Evolutionary conservation across 2,888 invertebrate genomes (phyloP).

Genomic region (Cetonia aurata): DNA sequence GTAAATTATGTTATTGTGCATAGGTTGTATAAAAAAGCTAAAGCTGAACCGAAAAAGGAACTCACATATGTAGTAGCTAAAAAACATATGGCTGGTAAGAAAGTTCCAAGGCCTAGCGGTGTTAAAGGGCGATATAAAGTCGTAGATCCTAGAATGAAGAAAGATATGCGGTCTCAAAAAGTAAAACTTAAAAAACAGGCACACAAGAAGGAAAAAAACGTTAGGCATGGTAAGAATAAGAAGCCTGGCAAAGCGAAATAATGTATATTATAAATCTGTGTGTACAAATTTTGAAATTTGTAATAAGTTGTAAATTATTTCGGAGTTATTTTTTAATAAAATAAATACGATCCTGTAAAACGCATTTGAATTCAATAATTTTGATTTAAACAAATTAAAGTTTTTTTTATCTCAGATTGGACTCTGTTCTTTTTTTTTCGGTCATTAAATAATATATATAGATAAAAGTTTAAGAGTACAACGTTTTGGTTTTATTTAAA

Average conservation of each 20-base stretch:
- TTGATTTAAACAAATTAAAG: too few species aligned
- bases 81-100: slow-evolving; percentile 83
- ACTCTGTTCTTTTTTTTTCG: too few species aligned
- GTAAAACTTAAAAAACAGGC: slow-evolving; percentile 54
- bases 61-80: slow-evolving; percentile 95
- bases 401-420: too few species aligned
- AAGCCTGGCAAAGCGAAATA: slow-evolving; percentile 33
- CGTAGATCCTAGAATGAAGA: slow-evolving; percentile 97
- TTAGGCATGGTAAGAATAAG: slow-evolving; percentile 39
- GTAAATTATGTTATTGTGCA: slow-evolving; percentile 50
- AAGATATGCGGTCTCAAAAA: slow-evolving; percentile 83
- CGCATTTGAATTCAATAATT: too few species aligned
- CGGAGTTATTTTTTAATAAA: neutral
- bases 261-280: slow-evolving; percentile 1
- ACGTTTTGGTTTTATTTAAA: too few species aligned
- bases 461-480: too few species aligned
- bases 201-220: slow-evolving; percentile 55
- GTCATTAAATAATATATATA: too few species aligned
- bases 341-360: slow-evolving; percentile 4
- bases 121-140: slow-evolving; percentile 93
- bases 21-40: slow-evolving; percentile 92
- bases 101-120: slow-evolving; percentile 84
- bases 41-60: slow-evolving; percentile 87
- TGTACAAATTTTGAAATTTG: slow-evolving; percentile 14
- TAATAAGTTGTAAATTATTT: neutral